These are phyloP conservation scores for Cygnus buccinator DNA, from an alignment of 2,113 vertebrate species.

Conservation along the genomic window DNA sequence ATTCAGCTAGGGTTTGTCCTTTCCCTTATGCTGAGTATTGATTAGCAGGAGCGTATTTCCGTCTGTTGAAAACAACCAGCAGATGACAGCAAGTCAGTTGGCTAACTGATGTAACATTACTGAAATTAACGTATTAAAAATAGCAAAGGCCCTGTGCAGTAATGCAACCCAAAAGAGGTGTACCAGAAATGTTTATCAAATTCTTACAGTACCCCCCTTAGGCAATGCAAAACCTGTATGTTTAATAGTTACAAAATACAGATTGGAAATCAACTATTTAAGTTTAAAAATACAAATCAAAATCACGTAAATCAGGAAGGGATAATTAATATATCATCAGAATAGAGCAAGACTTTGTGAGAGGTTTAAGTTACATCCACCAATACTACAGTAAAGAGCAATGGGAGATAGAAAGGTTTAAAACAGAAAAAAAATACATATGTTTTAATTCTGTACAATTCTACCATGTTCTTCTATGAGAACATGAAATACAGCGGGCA, in stretches of 20 bases:
- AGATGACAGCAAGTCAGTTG: background rate
- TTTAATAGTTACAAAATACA: background rate
- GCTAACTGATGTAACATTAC: background rate
- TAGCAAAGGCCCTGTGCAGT: background rate
- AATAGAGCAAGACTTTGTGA: background rate
- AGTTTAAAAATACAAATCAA: background rate
- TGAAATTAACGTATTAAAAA: conserved; percentile 2
- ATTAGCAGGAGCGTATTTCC: background rate
- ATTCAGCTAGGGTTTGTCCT: background rate
- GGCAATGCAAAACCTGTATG: background rate
- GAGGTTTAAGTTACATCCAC: background rate
- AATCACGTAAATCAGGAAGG: background rate
- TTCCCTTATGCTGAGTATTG: background rate
- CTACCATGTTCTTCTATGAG: background rate
- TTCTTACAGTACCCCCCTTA: background rate
- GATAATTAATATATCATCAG: background rate
- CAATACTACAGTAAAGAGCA: background rate
- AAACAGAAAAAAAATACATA: background rate
- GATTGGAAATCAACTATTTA: background rate
- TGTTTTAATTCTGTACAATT: background rate
- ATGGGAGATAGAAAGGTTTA: background rate
- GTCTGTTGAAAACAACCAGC: background rate
- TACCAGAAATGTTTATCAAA: background rate
- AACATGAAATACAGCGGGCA: background rate
- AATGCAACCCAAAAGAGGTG: background rate